These are phyloP conservation scores for Sminthopsis crassicaudata DNA, from an alignment of 2,113 vertebrate species.

Conservation along the genomic window DNA sequence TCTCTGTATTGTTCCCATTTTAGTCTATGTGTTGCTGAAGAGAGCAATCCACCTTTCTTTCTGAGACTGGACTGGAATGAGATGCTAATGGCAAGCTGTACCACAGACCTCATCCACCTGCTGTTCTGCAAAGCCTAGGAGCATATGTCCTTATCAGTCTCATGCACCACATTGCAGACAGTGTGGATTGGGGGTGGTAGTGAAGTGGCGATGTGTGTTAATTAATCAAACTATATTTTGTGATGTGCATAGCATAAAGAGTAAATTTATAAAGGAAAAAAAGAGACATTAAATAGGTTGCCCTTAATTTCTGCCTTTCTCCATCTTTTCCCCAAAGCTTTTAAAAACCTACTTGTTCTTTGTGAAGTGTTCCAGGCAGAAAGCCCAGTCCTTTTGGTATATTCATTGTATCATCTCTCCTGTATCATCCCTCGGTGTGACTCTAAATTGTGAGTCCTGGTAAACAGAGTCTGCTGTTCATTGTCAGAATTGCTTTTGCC, in stretches of 20 bases:
- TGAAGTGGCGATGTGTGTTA: neutral
- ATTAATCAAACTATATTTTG: accelerated
- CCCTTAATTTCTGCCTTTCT: neutral
- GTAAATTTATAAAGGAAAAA: neutral
- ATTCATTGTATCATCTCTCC: accelerated
- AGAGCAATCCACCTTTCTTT: neutral
- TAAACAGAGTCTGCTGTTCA: neutral
- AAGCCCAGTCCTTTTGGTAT: neutral
- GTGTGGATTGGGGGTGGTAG: neutral
- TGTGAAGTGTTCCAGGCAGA: neutral
- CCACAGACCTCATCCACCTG: neutral
- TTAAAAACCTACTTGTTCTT: neutral
- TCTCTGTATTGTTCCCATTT: conserved; percentile 6
- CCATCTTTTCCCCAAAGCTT: neutral
- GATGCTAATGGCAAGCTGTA: neutral
- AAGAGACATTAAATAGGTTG: neutral
- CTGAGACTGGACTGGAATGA: neutral
- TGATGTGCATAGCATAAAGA: neutral
- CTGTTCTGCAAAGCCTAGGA: neutral
- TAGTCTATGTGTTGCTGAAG: neutral
- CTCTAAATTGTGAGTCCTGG: neutral
- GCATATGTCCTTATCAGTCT: neutral
- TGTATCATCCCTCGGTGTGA: neutral
- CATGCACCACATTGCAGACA: neutral
- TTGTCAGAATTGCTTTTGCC: neutral